Evolutionary conservation across 2,113 vertebrate species (phyloP), one percentile per base, ranked within the genome.

Genomic region (Nesospiza acunhae): DNA sequence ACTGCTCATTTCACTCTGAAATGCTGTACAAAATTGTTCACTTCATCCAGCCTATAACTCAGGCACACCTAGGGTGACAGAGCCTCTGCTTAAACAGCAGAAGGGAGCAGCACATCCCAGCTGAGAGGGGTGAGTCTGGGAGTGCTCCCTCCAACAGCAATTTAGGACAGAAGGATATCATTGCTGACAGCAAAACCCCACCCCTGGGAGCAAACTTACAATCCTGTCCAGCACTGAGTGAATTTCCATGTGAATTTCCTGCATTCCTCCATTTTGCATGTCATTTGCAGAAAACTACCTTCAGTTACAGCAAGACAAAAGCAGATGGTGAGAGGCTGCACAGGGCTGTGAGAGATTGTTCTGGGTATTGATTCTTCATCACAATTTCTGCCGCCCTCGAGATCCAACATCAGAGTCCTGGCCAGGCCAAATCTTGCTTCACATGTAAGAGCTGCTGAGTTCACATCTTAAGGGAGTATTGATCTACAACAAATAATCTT

Each of bases 381-480:
- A 94, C 64, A 60, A 42, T 88, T 88, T 81, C 85, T 91, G 87
- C 83, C 86, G 82, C 83, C 64, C 79, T 80, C 0, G 13, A 90
- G 90, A 84, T 79, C 75, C 78, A 82, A 28, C 83, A 78, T 91
- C 62, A 75, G 42, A 74, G 62, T 59, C 80, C 55, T 87, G 81
- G 82, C 59, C 89, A 84, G 80, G 64, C 87, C 79, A 70, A 72
- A 87, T 44, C 91, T 83, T 87, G 81, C 77, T 85, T 56, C 77
- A 15, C 80, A 80, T 85, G n/a, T 7, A 87, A 72, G 68, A 91
- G 86, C 69, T 67, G 86, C 94, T 91, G 90, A 47, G 11, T 92
- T 93, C 88, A 91, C 74, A 90, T 92, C 78, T 94, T 74, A 42
- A 92, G 83, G 89, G 59, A 92, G 56, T 92, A 95, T 95, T 89